phyloP scores from a whole-genome alignment of 2,888 invertebrate genomes.

The Lycophotia porphyrea region DNA sequence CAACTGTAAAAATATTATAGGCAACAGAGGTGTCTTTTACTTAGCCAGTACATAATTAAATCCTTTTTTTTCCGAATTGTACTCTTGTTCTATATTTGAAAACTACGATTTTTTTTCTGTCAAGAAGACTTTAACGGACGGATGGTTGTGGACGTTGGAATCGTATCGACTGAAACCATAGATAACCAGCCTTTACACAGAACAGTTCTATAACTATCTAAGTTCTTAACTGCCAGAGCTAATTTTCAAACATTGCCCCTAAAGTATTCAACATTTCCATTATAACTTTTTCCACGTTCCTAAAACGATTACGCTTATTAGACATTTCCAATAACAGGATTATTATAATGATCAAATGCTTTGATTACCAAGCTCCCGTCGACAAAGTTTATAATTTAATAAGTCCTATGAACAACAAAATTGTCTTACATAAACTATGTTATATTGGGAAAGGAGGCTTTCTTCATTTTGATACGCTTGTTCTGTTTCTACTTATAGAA shows the following conservation, averaged over 20 bases:
- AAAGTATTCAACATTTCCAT: not conserved
- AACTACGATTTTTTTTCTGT: not conserved
- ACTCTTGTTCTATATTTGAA: not conserved
- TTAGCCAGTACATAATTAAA: not conserved
- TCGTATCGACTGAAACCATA: not conserved
- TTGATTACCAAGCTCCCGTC: constrained; percentile 25
- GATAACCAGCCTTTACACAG: not conserved
- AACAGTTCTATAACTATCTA: not conserved
- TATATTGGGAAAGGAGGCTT: constrained; percentile 22
- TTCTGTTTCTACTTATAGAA: not conserved
- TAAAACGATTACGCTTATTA: constrained; percentile 35
- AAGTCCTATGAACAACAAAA: constrained; percentile 36
- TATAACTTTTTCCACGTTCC: not conserved
- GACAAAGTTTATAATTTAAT: constrained; percentile 49
- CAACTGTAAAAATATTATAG: not conserved
- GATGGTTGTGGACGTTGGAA: too few relatives aligned
- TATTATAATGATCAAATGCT: constrained; percentile 46
- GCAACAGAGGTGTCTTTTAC: not conserved
- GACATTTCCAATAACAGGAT: constrained; percentile 46
- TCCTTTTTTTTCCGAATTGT: too few relatives aligned
- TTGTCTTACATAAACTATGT: constrained; percentile 26
- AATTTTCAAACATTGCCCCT: not conserved
- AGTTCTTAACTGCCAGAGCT: not conserved
- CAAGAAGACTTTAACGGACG: not conserved
- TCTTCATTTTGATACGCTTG: constrained; percentile 26